Base-by-base conservation (phyloP, 1,140 invertebrate species). In the Oppia nitens region DNA sequence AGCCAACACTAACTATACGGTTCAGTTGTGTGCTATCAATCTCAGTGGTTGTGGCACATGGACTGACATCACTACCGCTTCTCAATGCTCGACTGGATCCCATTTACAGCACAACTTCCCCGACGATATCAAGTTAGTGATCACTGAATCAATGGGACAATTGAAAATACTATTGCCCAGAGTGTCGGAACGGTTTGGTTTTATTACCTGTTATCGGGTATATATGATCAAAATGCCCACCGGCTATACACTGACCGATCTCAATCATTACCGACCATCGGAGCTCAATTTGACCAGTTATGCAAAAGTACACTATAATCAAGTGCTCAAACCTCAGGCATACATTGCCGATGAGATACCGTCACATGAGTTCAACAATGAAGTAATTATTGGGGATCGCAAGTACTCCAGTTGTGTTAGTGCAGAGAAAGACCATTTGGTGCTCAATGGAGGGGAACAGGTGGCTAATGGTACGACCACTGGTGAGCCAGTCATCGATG, bases 181-280 rank as follows among this genome's bases (percentile, higher is more conserved):
- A 62, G 77, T 89, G 17, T 82, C 83, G 0, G 85, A 90, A 67
- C 73, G 86, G 58, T 89, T 88, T 68, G 87, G 87, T 12, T 81
- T 81, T 3, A 87, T 91, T 63, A 61, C 58, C 28, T 65, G 64
- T 58, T 65, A 63, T 50, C 59, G 60, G 25, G 53, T 66, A 26
- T 51, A 65, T 20, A 51, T 66, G 23, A 62, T 64, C 21, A 59
- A 57, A 52, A 32, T 66, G 23, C 62, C 60, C 23, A 51, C 53
- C 17, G 47, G 28, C 9, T 11, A 23, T 4, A 24, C 17, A 12
- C 25, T 47, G 6, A 40, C 6, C 32, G 32, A 40, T 40, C 17
- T 40, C 32, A n/a, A n/a, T n/a, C 32, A 6, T 17, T 40, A 6
- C 6, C 6, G 17, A 9, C 32, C 32, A 40, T 40, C 32, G 52